phyloP scores from a whole-genome alignment of 1,140 invertebrate genomes.

The Pissodes strobi region DNA sequence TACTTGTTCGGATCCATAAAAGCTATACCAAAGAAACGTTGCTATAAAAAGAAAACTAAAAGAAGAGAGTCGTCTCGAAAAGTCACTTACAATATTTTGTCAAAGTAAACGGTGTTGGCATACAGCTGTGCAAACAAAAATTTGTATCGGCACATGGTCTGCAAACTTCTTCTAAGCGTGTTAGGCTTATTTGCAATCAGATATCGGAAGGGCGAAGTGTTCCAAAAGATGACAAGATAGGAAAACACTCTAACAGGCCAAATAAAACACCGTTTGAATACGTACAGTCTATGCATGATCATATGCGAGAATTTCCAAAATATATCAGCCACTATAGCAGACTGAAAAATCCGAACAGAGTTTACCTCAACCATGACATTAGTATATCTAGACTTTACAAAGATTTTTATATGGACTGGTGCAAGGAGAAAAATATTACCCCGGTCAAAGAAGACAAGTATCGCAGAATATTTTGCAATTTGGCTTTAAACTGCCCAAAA shows the following conservation, averaged over 20 bases:
- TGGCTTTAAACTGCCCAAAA: conserved; percentile 34
- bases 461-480: conserved; percentile 23
- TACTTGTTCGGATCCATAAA: too few relatives aligned
- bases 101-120: too few relatives aligned
- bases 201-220: too few relatives aligned
- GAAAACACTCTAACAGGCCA: background rate
- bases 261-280: too few relatives aligned
- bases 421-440: conserved; percentile 6
- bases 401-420: conserved; percentile 29
- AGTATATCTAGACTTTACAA: conserved; percentile 5
- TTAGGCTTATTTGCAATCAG: too few relatives aligned
- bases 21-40: background rate
- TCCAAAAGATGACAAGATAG: background rate
- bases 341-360: background rate
- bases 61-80: background rate
- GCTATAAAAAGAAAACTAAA: background rate
- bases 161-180: background rate
- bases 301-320: too few relatives aligned
- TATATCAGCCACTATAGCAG: conserved; percentile 6
- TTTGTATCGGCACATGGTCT: background rate
- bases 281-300: too few relatives aligned
- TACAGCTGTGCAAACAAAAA: too few relatives aligned
- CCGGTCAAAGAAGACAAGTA: conserved; percentile 26
- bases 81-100: too few relatives aligned
- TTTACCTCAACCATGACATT: too few relatives aligned